Conservation (phyloP, 2,888 invertebrate species). For the Gerris lacustris region DNA sequence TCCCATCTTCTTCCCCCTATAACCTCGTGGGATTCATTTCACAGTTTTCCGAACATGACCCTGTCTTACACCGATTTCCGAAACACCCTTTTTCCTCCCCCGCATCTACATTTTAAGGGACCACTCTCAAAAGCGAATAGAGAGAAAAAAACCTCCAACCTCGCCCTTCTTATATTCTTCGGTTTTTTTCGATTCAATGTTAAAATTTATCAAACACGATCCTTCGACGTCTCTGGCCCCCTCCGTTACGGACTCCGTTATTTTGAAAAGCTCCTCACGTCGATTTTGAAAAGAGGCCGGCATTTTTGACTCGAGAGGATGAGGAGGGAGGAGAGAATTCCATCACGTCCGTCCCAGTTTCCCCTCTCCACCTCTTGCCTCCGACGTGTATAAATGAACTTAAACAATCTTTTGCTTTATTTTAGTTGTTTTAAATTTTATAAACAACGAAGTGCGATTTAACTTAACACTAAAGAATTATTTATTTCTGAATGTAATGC, state of each 20-base stretch:
- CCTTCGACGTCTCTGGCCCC: neutral
- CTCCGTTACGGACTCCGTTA: neutral
- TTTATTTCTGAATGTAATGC: no score
- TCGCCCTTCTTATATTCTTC: neutral
- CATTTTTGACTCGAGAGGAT: neutral
- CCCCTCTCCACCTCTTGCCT: neutral
- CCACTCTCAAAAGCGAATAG: neutral
- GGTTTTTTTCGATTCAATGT: neutral
- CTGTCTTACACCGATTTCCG: neutral
- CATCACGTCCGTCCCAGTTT: neutral
- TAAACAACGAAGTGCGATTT: neutral
- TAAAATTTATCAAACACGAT: neutral
- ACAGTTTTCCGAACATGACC: neutral
- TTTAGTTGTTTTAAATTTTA: neutral
- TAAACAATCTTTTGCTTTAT: neutral
- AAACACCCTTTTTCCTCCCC: neutral
- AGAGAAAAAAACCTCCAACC: neutral
- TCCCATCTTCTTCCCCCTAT: neutral
- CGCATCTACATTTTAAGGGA: neutral
- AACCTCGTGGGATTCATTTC: neutral
- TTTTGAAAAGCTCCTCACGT: slow-evolving; percentile 3
- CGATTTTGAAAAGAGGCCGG: slow-evolving; percentile 1
- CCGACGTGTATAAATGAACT: slow-evolving; percentile 3
- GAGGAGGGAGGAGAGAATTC: neutral
- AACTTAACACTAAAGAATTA: neutral